Base-by-base conservation (phyloP, 2,113 vertebrate genomes). In the Smithornis capensis region DNA sequence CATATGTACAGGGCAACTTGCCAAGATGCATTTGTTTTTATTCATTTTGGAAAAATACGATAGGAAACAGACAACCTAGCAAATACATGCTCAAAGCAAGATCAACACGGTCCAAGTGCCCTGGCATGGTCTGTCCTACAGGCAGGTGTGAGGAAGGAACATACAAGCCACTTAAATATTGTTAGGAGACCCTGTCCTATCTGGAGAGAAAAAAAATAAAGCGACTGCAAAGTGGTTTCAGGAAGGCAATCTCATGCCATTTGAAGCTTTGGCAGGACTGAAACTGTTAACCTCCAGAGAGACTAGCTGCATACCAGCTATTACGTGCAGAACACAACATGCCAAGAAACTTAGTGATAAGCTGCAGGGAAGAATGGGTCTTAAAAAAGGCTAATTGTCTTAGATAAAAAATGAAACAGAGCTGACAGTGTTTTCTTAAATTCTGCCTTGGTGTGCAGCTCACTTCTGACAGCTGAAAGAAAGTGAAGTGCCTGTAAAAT, bases 361-460 rank as follows among this genome's bases (percentile, higher is more conserved):
- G 75, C 75, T 94, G 93, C 38, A 90, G 27, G 47, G 90, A 94
- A 94, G 75, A 97, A 94, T 64, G 42, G 45, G 93, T 92, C 64
- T 95, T 94, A n/a, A 94, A 95, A 95, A 79, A 92, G 77, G 84
- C 18, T 94, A 82, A 89, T 83, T 65, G 94, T 77, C 94, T 95
- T 59, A 49, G 77, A 78, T 68, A 90, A 95, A 67, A 94, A 97
- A 95, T 62, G 64, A 94, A 78, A 89, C 76, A 89, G 60, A 94
- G 74, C 31, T 82, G 85, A 94, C 62, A 85, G 10, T 68, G 68
- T 81, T 86, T 96, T 91, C 91, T 94, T 80, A 87, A 53, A 90
- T 94, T 85, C 38, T 81, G 92, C 73, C 47, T 55, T 49, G 53
- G 74, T 82, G 65, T 38, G 31, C 76, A 75, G 73, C 70, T 91